Base-by-base conservation (phyloP, 2,888 invertebrate species). In the Phoenoteleia sp. region DNA sequence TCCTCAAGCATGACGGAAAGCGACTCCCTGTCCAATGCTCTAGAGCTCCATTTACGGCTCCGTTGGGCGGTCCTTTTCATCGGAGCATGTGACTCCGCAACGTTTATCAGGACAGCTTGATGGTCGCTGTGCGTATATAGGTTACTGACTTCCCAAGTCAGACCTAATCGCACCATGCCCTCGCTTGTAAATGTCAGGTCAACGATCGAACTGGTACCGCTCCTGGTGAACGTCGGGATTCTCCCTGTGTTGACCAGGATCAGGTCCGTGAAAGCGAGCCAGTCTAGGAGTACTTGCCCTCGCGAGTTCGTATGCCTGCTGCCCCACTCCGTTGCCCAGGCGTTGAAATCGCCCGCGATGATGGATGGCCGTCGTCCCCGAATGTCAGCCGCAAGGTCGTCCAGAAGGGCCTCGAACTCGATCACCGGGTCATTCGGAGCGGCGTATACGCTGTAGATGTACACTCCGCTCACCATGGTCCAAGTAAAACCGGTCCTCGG, bases 141-240 rank as follows among this genome's bases (percentile, higher is more conserved):
- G n/a, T n/a, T n/a, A n/a, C n/a, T n/a, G n/a, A n/a, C n/a, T n/a
- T n/a, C n/a, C n/a, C n/a, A n/a, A n/a, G n/a, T n/a, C n/a, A n/a
- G n/a, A n/a, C n/a, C n/a, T n/a, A n/a, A n/a, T n/a, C n/a, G n/a
- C n/a, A n/a, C n/a, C n/a, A n/a, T n/a, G n/a, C n/a, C n/a, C n/a
- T 49, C 62, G 71, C 80, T 86, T 79, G 82, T 76, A 77, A 81
- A 81, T 4, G 76, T 86, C 36, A 85, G 62, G 39, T 85, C 84
- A 3, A 87, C 49, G 0, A 84, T 83, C 1, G 84, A 82, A 39
- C 76, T 64, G 21, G 60, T 56, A 3, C 25, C 58, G 4, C 77
- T 66, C n/a, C 36, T 71, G 13, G 49, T 36, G 49, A 64, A 86
- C n/a, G 86, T 86, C 21, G 83, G 81, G 21, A n/a, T 36, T 19